These are phyloP conservation scores for Silurus meridionalis DNA, from an alignment of 2,113 vertebrate species.

Conservation along the genomic window DNA sequence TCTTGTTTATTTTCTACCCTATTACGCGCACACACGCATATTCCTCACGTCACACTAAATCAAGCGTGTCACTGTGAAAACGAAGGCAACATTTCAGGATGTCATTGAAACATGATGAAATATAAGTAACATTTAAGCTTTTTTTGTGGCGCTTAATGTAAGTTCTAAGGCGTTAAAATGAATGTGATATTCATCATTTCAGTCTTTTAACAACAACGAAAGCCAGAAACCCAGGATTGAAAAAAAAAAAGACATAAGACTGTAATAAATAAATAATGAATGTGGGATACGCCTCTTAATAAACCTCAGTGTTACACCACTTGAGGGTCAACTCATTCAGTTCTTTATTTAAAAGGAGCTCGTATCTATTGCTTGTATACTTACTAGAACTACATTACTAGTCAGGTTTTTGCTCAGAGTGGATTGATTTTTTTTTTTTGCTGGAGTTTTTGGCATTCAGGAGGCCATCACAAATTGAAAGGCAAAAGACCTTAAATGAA, in stretches of 20 bases:
- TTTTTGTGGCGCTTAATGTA: not conserved
- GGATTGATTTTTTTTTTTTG: not conserved
- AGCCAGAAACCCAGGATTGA: not conserved
- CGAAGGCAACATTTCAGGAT: not conserved
- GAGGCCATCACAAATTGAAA: no score
- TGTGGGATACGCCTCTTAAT: not conserved
- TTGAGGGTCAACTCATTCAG: not conserved
- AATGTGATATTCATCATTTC: not conserved
- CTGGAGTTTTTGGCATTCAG: not conserved
- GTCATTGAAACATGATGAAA: not conserved
- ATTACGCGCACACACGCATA: not conserved
- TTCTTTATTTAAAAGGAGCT: not conserved
- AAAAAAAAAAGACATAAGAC: not conserved
- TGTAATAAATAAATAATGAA: not conserved
- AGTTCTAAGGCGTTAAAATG: not conserved
- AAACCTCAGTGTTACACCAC: not conserved
- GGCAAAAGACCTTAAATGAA: not conserved
- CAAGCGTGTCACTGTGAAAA: not conserved
- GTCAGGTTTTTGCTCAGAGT: not conserved
- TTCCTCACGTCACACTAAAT: not conserved
- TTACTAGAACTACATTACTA: not conserved
- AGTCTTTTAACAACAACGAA: no score
- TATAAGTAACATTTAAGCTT: not conserved
- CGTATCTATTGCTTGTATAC: not conserved
- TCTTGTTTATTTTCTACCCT: not conserved